Base-by-base conservation (phyloP, 2,888 invertebrate species). In the Meiosimyza decipiens region DNA sequence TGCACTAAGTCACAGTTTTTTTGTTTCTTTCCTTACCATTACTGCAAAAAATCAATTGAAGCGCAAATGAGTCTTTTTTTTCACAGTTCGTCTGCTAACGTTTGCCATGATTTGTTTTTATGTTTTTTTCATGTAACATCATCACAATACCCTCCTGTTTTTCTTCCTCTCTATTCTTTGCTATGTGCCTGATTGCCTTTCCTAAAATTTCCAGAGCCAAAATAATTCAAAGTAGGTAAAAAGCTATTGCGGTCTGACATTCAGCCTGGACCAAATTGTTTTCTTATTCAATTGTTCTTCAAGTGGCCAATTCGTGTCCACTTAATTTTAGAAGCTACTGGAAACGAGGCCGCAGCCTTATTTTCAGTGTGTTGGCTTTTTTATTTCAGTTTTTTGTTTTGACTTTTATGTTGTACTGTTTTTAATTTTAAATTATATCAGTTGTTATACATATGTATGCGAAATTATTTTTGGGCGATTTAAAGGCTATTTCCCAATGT, bases 301-400 rank as follows among this genome's bases (percentile, higher is more conserved):
- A 82, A 82, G 83, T 82, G 82, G 78, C 79, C 82, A 82, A 82
- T 82, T 82, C 81, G 81, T 80, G 81, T 80, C 81, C 83, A 82
- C 83, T 82, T 81, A 81, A 82, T 82, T 82, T 81, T 80, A 80
- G 65, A 59, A 59, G 65, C 60, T 54, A 52, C 54, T 59, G 13
- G 15, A 57, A 28, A 69, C 47, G 18, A 59, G 50, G 69, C 64
- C 59, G 64, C 64, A 47, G 57, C 69, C 47, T 18, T 52, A 22
- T 68, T 64, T 59, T 64, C n/a, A n/a, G 22, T 2, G 55, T 65
- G 60, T 47, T 5, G 15, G 33, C 65, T 66, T 59, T n/a, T 59
- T 71, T 60, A 0, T 13, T 60, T 60, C 33, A 28, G 28, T 28
- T 55, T 55, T 22, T 22, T 22, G 1, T 22, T 22, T 22, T 22